Conservation (phyloP, 92 coral and sea anemone genomes). For the Porites lobata region DNA sequence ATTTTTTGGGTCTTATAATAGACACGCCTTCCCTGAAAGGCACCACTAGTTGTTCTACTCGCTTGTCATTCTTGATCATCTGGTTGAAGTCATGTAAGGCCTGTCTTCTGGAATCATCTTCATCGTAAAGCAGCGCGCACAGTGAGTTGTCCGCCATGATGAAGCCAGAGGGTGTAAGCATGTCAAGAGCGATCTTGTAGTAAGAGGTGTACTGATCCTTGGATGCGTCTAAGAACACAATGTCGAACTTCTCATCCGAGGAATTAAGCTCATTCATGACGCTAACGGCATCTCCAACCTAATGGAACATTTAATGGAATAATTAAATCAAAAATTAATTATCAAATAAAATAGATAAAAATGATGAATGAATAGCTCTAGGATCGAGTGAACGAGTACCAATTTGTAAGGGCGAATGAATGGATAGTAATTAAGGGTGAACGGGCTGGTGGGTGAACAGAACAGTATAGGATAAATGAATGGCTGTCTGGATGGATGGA, state of each 20-base stretch:
- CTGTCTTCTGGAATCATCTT: conserved; percentile 52
- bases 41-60: conserved; percentile 63
- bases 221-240: conserved; percentile 59
- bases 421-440: neutral
- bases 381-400: neutral
- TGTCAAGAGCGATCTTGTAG: conserved; percentile 49
- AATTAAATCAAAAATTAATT: too few relatives aligned
- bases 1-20: conserved; percentile 32
- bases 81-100: conserved; percentile 65
- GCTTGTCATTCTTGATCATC: conserved; percentile 49
- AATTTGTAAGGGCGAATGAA: neutral
- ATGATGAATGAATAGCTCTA: neutral
- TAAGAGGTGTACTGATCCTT: conserved; percentile 57
- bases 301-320: too few relatives aligned
- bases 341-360: too few relatives aligned
- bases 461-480: neutral
- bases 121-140: conserved; percentile 56
- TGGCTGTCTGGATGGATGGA: neutral
- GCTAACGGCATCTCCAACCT: conserved; percentile 65
- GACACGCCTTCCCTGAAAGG: conserved; percentile 70
- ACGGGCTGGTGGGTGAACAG: neutral
- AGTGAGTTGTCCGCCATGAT: conserved; percentile 64
- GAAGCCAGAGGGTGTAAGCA: conserved; percentile 52
- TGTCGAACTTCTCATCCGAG: conserved; percentile 53
- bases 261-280: conserved; percentile 34